A percentile compares a stretch with the other conserved stretches of the same genome.
Conservation (phyloP, 2,797 vertebrate genomes). For the Cichlasoma orientale region DNA sequence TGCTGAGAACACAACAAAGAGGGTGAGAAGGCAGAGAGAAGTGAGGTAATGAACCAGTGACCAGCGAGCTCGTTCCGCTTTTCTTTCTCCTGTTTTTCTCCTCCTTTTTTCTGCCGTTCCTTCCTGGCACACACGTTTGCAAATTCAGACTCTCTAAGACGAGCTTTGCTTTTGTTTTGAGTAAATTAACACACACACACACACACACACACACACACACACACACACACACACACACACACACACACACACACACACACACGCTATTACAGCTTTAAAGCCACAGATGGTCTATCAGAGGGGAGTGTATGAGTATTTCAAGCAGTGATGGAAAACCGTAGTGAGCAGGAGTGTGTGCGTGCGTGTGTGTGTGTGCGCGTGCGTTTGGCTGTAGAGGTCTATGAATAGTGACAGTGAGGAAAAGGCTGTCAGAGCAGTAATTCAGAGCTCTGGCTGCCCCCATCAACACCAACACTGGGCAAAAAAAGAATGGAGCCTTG, state of each 20-base stretch:
- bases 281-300: constrained; percentile 72
- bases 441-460: constrained; percentile 59
- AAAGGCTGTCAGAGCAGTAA: constrained; percentile 64
- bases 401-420: constrained; percentile 65
- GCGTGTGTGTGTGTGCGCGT: constrained; percentile 14
- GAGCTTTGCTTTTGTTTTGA: constrained; percentile 53
- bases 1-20: background rate
- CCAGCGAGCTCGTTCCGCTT: background rate
- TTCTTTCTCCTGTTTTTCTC: background rate
- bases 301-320: constrained; percentile 60
- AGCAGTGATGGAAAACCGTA: constrained; percentile 51
- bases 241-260: background rate
- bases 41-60: constrained; percentile 19
- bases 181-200: constrained; percentile 49
- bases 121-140: background rate
- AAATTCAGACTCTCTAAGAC: constrained; percentile 19
- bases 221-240: constrained; percentile 14
- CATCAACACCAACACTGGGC: constrained; percentile 51
- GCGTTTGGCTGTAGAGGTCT: constrained; percentile 38
- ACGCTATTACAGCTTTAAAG: constrained; percentile 34
- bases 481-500: constrained; percentile 61
- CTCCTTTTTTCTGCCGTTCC: background rate
- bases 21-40: background rate
- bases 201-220: no score
- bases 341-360: constrained; percentile 31